phyloP scores from a whole-genome alignment of 2,797 vertebrate genomes.

The Mionectes olivaceus region DNA sequence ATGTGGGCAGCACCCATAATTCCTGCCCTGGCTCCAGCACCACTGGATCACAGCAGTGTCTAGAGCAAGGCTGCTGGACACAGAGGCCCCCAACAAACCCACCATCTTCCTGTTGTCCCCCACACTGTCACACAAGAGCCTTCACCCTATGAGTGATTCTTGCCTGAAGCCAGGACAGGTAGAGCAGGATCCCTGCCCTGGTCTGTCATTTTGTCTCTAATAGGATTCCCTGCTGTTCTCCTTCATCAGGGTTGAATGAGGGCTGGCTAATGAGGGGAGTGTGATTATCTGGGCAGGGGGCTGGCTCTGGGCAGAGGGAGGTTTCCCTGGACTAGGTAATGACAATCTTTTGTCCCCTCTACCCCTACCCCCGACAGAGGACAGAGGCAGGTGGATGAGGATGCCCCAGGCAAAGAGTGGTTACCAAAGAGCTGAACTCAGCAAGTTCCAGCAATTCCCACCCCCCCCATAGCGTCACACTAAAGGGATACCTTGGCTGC shows the following conservation, averaged over 20 bases:
- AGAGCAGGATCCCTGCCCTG: neutral
- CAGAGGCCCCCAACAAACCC: neutral
- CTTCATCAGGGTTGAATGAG: constrained; percentile 9
- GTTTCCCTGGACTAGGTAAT: constrained; percentile 2
- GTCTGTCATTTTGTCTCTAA: constrained; percentile 34
- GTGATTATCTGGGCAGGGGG: constrained; percentile 34
- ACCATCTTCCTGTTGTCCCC: neutral
- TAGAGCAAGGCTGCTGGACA: neutral
- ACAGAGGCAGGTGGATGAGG: neutral
- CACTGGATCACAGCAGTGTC: neutral
- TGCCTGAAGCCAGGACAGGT: neutral
- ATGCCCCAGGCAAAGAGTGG: neutral
- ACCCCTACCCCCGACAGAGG: neutral
- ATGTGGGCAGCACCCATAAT: neutral
- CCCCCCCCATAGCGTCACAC: neutral
- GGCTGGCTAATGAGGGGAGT: neutral
- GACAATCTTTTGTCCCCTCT: constrained; percentile 15
- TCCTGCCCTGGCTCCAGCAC: neutral
- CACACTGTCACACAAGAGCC: neutral
- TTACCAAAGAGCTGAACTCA: constrained; percentile 15
- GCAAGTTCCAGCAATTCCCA: neutral
- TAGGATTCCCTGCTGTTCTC: constrained; percentile 12
- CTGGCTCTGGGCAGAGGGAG: constrained; percentile 15
- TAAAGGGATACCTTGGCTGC: neutral
- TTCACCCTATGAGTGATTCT: neutral